Base-by-base conservation (phyloP, 2,888 invertebrate species). In the Synergus umbraculus region DNA sequence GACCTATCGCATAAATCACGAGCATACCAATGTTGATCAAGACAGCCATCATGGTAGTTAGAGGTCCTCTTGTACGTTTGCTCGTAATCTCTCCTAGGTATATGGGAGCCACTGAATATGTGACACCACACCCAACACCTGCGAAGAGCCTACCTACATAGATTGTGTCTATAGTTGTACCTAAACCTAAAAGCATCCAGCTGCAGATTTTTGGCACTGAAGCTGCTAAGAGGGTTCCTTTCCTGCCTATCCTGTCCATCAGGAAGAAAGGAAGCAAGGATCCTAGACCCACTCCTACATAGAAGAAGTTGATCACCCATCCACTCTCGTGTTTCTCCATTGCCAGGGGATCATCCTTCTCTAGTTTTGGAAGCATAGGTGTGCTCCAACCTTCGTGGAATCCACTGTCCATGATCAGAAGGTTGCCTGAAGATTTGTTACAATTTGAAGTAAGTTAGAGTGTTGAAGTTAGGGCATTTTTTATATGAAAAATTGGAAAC, bases 331-430 rank as follows among this genome's bases (percentile, higher is more conserved):
- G 73, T 15, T 49, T 49, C 13, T 37, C 54, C 15, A 84, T 78
- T 49, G 49, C 46, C n/a, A 84, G 78, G 0, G 90, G 87, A 65
- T 92, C 90, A 4, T 86, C 86, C 3, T 79, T 80, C 4, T 88
- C 87, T 80, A 92, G 89, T 83, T 91, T 91, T 13, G 90, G 90
- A 43, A 92, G 83, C 78, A 89, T 90, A 18, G 92, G 90, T 0
- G 92, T 90, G 76, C 89, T 89, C 92, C 92, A 92, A 83, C 92
- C 92, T 79, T 92, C 92, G 79, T 92, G 89, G 73, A 92, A 87
- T 60, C 92, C 92, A 76, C 91, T 90, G 81, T 91, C 92, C 84
- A 92, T 84, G 81, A 91, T 87, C 54, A 92, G 85, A 46, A 92
- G 86, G 83, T 91, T 91, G 85, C 92, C 92, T 92, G 73, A 10